Conservation (phyloP, 2,113 vertebrate species). For the Halcyon senegalensis region DNA sequence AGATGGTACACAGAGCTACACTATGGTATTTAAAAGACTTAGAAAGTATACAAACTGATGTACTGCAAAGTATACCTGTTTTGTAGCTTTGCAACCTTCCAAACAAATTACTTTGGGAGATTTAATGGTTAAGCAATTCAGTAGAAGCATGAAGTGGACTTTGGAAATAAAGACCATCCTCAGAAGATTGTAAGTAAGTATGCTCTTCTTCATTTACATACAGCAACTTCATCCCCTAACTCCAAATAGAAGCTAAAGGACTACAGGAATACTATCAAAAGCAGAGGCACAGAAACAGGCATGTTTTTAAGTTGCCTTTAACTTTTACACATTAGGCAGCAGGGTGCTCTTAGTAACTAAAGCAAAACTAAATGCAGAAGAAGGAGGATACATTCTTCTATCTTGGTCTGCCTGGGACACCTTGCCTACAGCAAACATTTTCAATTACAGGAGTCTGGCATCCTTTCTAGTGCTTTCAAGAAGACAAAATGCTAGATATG, state of each 20-base stretch:
- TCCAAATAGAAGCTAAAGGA: background rate
- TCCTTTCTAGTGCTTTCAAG: background rate
- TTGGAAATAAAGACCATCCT: background rate
- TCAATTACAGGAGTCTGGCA: background rate
- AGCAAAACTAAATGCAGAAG: background rate
- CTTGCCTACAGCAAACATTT: background rate
- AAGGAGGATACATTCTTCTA: background rate
- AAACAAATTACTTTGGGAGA: background rate
- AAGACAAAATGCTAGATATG: background rate
- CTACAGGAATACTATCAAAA: background rate
- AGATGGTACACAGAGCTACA: background rate
- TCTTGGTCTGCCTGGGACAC: background rate
- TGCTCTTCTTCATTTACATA: background rate
- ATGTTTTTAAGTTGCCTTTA: background rate
- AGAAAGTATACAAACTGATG: background rate
- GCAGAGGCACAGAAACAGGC: background rate
- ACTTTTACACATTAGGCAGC: background rate
- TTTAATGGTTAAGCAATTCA: background rate
- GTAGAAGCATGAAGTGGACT: background rate
- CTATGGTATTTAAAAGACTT: background rate
- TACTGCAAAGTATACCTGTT: background rate
- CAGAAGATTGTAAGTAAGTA: background rate
- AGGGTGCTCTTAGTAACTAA: background rate
- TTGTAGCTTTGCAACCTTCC: background rate
- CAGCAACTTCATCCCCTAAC: background rate